Percentiles rank a stretch among this genome's conserved stretches.
phyloP scores from a whole-genome alignment of 1,140 invertebrate genomes.

The Euglossa dilemma region DNA sequence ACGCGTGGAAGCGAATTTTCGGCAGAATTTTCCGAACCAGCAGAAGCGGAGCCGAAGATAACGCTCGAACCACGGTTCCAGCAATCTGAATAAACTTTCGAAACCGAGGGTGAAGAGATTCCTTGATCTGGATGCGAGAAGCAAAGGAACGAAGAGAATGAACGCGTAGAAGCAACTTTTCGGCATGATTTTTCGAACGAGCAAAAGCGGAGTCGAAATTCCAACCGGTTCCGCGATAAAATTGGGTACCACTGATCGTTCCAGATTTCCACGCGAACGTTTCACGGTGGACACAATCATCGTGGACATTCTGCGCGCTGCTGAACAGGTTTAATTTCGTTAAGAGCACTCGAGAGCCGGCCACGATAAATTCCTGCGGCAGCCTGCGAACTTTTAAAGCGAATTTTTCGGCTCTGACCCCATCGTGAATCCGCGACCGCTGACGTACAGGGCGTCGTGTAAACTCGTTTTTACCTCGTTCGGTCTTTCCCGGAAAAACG shows the following conservation, averaged over 20 bases:
- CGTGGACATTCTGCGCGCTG: conserved; percentile 2
- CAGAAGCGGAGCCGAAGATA: no score
- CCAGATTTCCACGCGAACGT: conserved; percentile 33
- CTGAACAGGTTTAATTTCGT: conserved; percentile 65
- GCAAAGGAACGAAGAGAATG: no score
- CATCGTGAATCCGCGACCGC: conserved; percentile 38
- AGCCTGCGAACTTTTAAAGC: conserved; percentile 60
- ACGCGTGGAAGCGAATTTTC: no score
- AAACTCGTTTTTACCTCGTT: not conserved
- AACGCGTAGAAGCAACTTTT: no score
- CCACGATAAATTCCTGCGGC: conserved; percentile 60
- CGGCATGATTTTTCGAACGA: not conserved
- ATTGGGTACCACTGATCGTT: not conserved
- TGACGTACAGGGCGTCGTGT: conserved; percentile 38
- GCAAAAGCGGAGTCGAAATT: not conserved
- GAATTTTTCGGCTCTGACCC: conserved; percentile 57
- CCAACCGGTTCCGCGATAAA: not conserved
- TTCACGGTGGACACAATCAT: conserved; percentile 7
- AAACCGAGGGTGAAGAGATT: no score
- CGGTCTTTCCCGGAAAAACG: not conserved
- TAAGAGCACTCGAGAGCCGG: conserved; percentile 60
- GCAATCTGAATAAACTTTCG: no score
- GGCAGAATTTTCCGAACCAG: no score
- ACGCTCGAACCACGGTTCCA: no score
- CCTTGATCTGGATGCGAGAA: no score